Conservation (phyloP, 1,140 invertebrate species). For the Heterodera carotae region DNA sequence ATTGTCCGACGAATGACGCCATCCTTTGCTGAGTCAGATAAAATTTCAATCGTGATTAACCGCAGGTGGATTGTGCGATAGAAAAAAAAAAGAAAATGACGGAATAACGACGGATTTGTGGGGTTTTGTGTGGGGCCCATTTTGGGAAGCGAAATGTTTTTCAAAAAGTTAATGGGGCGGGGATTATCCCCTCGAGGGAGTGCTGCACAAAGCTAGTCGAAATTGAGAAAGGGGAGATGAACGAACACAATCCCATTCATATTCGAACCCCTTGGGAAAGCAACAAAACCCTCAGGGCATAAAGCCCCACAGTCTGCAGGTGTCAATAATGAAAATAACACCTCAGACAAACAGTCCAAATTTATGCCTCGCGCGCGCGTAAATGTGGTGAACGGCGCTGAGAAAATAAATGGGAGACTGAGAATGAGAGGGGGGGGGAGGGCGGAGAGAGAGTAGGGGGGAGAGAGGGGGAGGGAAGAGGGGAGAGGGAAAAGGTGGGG, state of each 20-base stretch:
- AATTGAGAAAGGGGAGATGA: background rate
- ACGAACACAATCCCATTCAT: too few species aligned
- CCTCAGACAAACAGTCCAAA: background rate
- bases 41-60: background rate
- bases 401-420: background rate
- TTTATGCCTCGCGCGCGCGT: slow-evolving; percentile 1
- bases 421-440: too few species aligned
- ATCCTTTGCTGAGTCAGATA: background rate
- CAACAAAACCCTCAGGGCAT: background rate
- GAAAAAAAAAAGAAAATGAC: background rate
- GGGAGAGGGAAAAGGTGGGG: too few species aligned
- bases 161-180: background rate
- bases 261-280: background rate
- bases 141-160: background rate
- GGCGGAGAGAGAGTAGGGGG: too few species aligned
- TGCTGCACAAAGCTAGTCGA: background rate
- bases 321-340: background rate
- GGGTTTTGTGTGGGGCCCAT: background rate
- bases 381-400: background rate
- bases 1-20: background rate
- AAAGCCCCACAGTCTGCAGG: background rate
- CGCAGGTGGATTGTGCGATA: background rate
- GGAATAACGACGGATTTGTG: background rate
- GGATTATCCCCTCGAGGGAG: background rate
- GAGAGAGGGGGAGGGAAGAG: too few species aligned